Evolutionary conservation across 2,888 invertebrate genomes (phyloP).

Genomic region (Cheilosia soror): DNA sequence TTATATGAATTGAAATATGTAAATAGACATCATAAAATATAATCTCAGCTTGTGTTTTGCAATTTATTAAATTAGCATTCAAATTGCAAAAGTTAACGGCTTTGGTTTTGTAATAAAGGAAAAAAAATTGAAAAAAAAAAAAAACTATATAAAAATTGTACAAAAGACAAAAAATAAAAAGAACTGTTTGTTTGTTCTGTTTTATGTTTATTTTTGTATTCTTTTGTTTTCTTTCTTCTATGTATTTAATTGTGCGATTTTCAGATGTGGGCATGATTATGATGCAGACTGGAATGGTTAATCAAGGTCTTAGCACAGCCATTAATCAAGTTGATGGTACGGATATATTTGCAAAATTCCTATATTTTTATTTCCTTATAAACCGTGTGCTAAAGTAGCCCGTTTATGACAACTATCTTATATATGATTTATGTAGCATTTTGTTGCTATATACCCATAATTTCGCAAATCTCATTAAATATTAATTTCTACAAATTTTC

Average conservation of each 20-base stretch:
- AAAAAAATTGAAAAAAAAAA: conserved; percentile 24
- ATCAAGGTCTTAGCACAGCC: conserved; percentile 92
- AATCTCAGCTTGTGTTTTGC: conserved; percentile 34
- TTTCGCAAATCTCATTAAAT: conserved; percentile 69
- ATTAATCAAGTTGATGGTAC: conserved; percentile 90
- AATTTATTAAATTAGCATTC: background rate
- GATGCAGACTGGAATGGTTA: conserved; percentile 98
- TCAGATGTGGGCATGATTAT: conserved; percentile 98
- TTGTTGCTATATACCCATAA: conserved; percentile 69
- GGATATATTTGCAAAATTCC: conserved; percentile 81
- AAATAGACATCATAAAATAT: conserved; percentile 27
- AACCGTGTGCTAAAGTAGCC: conserved; percentile 67
- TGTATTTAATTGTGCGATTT: conserved; percentile 78
- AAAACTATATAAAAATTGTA: conserved; percentile 35
- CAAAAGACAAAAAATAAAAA: conserved; percentile 10
- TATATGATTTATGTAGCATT: conserved; percentile 70
- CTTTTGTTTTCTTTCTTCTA: conserved; percentile 54
- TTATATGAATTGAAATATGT: conserved; percentile 31
- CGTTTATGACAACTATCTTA: conserved; percentile 44
- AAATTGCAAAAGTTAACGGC: conserved; percentile 41
- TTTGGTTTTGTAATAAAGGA: conserved; percentile 25
- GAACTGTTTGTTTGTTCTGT: conserved; percentile 28
- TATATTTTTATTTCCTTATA: conserved; percentile 51
- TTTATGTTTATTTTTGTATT: conserved; percentile 45
- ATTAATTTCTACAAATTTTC: conserved; percentile 49